Conservation (phyloP, 2,888 invertebrate species). For the Psylliodes chrysocephalus region DNA sequence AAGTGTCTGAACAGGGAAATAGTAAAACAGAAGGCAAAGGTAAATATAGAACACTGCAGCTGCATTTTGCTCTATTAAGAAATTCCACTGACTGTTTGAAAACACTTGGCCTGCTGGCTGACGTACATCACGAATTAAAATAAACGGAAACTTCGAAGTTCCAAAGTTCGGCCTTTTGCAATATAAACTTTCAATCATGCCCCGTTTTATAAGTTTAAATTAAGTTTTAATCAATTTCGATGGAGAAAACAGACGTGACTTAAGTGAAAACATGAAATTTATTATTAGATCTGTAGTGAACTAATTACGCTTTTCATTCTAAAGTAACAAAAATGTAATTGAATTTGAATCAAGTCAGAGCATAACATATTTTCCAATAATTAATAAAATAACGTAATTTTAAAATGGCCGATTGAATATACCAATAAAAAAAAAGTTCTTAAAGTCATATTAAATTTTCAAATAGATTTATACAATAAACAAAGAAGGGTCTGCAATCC, state of each 20-base stretch:
- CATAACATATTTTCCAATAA: too few species aligned
- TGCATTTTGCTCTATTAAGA: too few species aligned
- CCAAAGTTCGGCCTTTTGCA: neutral
- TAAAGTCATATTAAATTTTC: too few species aligned
- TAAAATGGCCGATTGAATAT: too few species aligned
- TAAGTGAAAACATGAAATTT: neutral
- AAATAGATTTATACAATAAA: too few species aligned
- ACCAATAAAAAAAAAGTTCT: too few species aligned
- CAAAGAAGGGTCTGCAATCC: too few species aligned
- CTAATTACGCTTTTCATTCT: neutral
- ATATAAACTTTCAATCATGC: neutral
- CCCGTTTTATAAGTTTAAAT: neutral
- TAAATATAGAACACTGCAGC: neutral
- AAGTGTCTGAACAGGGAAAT: conserved; percentile 10
- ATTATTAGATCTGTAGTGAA: neutral
- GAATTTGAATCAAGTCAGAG: too few species aligned
- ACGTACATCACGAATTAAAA: neutral
- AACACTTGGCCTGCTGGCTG: neutral
- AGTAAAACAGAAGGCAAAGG: neutral
- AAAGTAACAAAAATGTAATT: too few species aligned
- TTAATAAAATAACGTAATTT: too few species aligned
- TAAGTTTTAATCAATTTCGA: neutral
- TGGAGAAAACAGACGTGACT: neutral
- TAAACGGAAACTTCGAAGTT: neutral
- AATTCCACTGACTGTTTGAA: neutral